phyloP scores from a whole-genome alignment of 2,888 invertebrate species.

The Trichogramma evanescens region DNA sequence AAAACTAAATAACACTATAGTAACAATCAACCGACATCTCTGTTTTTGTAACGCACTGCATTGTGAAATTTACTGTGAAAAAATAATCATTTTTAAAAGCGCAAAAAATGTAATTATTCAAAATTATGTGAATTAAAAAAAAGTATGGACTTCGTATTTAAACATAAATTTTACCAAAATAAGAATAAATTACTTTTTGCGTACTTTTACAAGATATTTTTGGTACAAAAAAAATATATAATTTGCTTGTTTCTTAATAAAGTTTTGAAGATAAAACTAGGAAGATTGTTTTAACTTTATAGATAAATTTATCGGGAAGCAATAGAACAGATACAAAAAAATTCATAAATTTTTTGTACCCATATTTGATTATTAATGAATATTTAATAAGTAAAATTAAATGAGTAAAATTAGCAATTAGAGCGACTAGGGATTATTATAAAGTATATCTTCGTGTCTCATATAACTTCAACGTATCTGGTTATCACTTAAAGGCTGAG shows the following conservation, averaged over 20 bases:
- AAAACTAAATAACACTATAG: slow-evolving; percentile 24
- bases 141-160: too few relatives aligned
- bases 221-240: slow-evolving; percentile 22
- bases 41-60: slow-evolving; percentile 7
- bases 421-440: slow-evolving; percentile 28
- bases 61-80: slow-evolving; percentile 14
- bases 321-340: slow-evolving; percentile 6
- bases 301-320: slow-evolving; percentile 14
- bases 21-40: slow-evolving; percentile 24
- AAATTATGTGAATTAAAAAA: neutral
- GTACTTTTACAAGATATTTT: slow-evolving; percentile 1
- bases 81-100: slow-evolving; percentile 1
- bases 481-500: too few relatives aligned
- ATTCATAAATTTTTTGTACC: slow-evolving; percentile 16
- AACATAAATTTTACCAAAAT: neutral
- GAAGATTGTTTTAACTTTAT: slow-evolving; percentile 9
- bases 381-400: slow-evolving; percentile 17
- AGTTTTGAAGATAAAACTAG: neutral
- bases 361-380: slow-evolving; percentile 11
- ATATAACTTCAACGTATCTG: too few relatives aligned
- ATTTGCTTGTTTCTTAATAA: slow-evolving; percentile 7
- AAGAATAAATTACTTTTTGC: too few relatives aligned
- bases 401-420: slow-evolving; percentile 27
- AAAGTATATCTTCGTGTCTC: slow-evolving; percentile 18
- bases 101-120: slow-evolving; percentile 2